Percentiles rank a stretch among this genome's conserved stretches.
phyloP scores from a whole-genome alignment of 2,113 vertebrate genomes.

The Willisornis vidua region DNA sequence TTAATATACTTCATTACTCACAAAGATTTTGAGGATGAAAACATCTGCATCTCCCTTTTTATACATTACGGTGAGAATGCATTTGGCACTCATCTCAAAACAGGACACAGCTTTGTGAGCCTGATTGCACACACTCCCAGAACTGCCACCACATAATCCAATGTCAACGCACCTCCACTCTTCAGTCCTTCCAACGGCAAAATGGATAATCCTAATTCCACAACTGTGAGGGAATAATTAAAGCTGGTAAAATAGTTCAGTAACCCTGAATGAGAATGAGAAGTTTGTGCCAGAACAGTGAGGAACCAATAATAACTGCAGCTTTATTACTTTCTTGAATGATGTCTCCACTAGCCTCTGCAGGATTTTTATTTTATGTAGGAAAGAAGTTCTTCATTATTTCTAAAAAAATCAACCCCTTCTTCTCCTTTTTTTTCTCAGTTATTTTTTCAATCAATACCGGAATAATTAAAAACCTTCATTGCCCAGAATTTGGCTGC shows the following conservation, averaged over 20 bases:
- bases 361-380: not conserved
- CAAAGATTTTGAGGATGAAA: not conserved
- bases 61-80: fast-evolving
- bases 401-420: not conserved
- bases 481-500: not conserved
- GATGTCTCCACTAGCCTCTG: not conserved
- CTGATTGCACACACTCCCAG: not conserved
- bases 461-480: constrained; percentile 1
- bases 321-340: not conserved
- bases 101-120: not conserved
- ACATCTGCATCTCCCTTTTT: not conserved
- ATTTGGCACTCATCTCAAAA: not conserved
- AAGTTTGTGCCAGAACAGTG: not conserved
- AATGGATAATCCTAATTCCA: not conserved
- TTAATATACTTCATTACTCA: not conserved
- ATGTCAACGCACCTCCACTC: fast-evolving
- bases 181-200: not conserved
- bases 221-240: not conserved
- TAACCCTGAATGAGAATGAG: not conserved
- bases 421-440: not conserved
- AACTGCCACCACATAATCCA: not conserved
- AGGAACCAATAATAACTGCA: not conserved
- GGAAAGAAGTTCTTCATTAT: not conserved
- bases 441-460: not conserved
- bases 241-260: not conserved